Evolutionary conservation across 2,797 vertebrate genomes (phyloP).

Genomic region (Tapera naevia): DNA sequence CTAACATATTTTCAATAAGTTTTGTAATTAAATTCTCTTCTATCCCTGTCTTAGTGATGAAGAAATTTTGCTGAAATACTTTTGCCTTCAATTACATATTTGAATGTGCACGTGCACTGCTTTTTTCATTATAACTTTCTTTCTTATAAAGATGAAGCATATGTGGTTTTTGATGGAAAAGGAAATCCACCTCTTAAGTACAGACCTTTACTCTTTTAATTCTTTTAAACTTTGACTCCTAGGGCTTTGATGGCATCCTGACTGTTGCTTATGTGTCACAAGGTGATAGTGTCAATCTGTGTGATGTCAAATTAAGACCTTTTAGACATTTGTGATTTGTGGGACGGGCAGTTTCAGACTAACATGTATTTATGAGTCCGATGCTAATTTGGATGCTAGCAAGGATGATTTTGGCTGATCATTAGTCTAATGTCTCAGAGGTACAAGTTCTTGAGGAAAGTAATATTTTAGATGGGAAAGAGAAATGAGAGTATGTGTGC

Average conservation of each 20-base stretch:
- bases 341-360: not conserved
- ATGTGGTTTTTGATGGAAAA: not conserved
- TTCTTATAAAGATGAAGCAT: not conserved
- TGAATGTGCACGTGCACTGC: not conserved
- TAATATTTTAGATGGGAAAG: not conserved
- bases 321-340: not conserved
- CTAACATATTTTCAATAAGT: not conserved
- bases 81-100: not conserved
- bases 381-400: not conserved
- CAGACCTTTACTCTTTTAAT: not conserved
- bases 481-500: not conserved
- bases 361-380: not conserved
- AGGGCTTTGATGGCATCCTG: not conserved
- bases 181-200: not conserved
- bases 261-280: not conserved
- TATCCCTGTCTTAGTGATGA: not conserved
- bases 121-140: not conserved
- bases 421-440: not conserved
- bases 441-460: not conserved
- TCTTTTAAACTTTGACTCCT: not conserved
- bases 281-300: not conserved
- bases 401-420: not conserved
- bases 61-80: not conserved
- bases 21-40: constrained; percentile 20
- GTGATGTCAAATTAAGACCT: not conserved